Evolutionary conservation across 2,888 invertebrate genomes (phyloP).

Genomic region (Ametastegia equiseti): DNA sequence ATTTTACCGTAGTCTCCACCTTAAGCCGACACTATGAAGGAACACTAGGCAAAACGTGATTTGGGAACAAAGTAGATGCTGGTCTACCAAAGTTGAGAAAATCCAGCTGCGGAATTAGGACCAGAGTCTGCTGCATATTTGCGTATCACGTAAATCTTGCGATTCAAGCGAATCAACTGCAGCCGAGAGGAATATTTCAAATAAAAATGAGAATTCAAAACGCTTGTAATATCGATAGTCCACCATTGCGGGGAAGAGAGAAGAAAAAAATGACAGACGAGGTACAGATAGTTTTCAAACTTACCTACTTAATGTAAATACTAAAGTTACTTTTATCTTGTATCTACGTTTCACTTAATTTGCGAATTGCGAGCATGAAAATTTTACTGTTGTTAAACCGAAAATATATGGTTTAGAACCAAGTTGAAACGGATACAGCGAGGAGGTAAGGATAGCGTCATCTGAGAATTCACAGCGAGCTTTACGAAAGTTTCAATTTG

Average conservation of each 20-base stretch:
- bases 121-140: not conserved
- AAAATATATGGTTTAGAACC: not conserved
- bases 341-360: not conserved
- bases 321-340: not conserved
- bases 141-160: not conserved
- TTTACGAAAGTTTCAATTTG: not conserved
- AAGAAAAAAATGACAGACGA: not conserved
- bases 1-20: not conserved
- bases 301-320: not conserved
- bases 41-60: not conserved
- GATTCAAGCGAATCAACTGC: not conserved
- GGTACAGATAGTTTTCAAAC: too few species aligned
- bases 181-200: not conserved
- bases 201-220: not conserved
- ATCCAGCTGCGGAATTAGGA: not conserved
- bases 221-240: not conserved
- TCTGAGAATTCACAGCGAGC: constrained; percentile 4
- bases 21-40: constrained; percentile 3
- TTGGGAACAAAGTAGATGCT: constrained; percentile 3
- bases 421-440: not conserved
- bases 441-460: not conserved
- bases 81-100: not conserved
- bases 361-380: not conserved
- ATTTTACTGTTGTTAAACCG: not conserved
- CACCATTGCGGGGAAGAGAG: not conserved